Base-by-base conservation (phyloP, 2,888 invertebrate genomes). In the Dicyrtomina minuta region DNA sequence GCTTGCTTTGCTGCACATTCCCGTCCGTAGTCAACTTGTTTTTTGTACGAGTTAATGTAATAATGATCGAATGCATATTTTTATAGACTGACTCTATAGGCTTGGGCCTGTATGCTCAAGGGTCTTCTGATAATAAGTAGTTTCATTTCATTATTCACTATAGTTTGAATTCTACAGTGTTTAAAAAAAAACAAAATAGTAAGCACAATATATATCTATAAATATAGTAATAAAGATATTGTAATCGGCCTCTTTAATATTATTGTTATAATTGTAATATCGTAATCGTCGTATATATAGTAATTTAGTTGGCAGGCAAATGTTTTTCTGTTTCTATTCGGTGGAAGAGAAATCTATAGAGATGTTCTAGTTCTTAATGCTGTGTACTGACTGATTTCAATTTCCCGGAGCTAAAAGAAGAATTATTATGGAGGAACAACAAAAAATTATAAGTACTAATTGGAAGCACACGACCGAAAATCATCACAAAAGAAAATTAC, bases 51-150 rank as follows among this genome's bases (percentile, higher is more conserved):
- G 17, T 44, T 46, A 61, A 46, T 61, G 44, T 46, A 46, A 46
- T 61, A 61, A 46, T 61, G 61, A 44, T 46, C 61, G 46, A 46
- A 61, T 61, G 61, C 61, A 61, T 61, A 61, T 68, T 68, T 68
- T 55, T 44, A 68, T 68, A 68, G 68, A 68, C 68, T 68, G 68
- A 68, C 68, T 68, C 60, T 68, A 65, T 65, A 68, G 68, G 56
- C 61, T 68, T 44, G 68, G 55, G 62, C 68, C 68, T 68, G 60
- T 68, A 33, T 68, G 68, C 68, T 68, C 68, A 68, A 68, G 55
- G 68, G 68, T 68, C 68, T 62, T 68, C 58, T 44, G 58, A 56
- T 24, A 24, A 27, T 17, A 58, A 41, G 17, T 61, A 61, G 27
- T 61, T 22, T 24, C 49, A 61, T 46, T 61, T 39, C 33, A 33